Evolutionary conservation across 2,888 invertebrate genomes (phyloP), one percentile per base, ranked within the genome.

Genomic region (Cremastinae sp.): DNA sequence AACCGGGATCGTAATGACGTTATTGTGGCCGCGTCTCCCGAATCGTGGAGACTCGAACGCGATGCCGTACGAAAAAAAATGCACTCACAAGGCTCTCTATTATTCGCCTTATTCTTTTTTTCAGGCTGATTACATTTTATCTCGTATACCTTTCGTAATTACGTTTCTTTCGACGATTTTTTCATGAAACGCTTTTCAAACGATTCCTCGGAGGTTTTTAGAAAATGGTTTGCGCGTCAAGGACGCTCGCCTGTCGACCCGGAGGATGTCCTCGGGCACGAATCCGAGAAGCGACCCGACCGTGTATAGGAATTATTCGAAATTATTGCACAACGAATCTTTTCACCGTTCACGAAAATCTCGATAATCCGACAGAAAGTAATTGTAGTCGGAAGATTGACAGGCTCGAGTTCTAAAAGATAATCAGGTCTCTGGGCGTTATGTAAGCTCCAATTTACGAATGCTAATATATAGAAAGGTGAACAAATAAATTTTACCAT

Each of bases 1-100:
- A 72, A 76, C 72, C 76, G 76, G 72, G 68, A 72, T 76, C 64
- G 72, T 64, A 76, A 73, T 72, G 75, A 75, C 72, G 64, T 68
- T 72, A 64, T 54, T 68, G 18, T 28, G 58, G 45, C 49, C 49
- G 45, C 41, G 49, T 56, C 65, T 18, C 3, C 28, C 14, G 61
- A 70, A 43, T 36, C 34, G 20, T 12, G 28, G 47, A 12, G 20
- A 36, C 28, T n/a, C 47, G 22, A 20, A 49, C 14, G n/a, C n/a
- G n/a, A 51, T 49, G 36, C 41, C 1, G 10, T 4, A 41, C 14
- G 16, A 41, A 43, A 53, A 16, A 49, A 36, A 58, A 49, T 9
- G n/a, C 36, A 58, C 10, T 28, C 28, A n/a, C n/a, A 28, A 28
- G 28, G 28, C 2, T 28, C 5, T 28, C 28, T 28, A 28, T 28